Evolutionary conservation across 1,140 invertebrate genomes (phyloP).

Genomic region (Ladona fulva): DNA sequence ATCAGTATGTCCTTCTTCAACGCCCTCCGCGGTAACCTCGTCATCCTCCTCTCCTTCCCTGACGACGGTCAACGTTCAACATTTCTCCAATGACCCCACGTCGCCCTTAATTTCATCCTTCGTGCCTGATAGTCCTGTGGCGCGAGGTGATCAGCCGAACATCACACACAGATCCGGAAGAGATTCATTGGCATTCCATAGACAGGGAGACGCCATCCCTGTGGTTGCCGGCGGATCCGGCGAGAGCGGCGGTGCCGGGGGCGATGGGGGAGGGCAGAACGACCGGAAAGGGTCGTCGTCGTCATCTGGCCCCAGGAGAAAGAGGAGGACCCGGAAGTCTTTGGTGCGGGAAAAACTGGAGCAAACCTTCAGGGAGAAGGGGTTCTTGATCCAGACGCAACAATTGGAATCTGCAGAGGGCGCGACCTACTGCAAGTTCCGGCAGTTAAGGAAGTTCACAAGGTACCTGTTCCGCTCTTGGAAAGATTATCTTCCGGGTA

Average conservation of each 20-base stretch:
- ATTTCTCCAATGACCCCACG: neutral
- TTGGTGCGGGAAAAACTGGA: slow-evolving; percentile 78
- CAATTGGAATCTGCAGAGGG: slow-evolving; percentile 84
- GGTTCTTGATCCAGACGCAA: slow-evolving; percentile 85
- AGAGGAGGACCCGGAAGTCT: slow-evolving; percentile 68
- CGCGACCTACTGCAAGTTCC: slow-evolving; percentile 87
- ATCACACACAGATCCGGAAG: neutral
- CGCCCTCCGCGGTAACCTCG: neutral
- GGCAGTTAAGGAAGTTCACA: slow-evolving; percentile 83
- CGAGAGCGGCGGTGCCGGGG: slow-evolving; percentile 30
- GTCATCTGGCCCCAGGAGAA: slow-evolving; percentile 41
- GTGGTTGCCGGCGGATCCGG: slow-evolving; percentile 27
- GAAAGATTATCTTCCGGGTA: slow-evolving; percentile 84
- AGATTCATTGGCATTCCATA: slow-evolving; percentile 25
- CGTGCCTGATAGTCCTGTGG: slow-evolving; percentile 7
- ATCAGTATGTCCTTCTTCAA: neutral
- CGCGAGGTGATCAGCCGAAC: neutral
- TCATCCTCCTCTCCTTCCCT: neutral
- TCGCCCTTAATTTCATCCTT: neutral
- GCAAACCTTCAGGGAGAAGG: slow-evolving; percentile 85
- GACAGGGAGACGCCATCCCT: slow-evolving; percentile 24
- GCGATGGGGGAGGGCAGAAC: neutral
- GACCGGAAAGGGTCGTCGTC: slow-evolving; percentile 19
- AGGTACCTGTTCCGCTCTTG: slow-evolving; percentile 83
- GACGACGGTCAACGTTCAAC: neutral